A percentile compares a stretch with the other conserved stretches of the same genome.
These are phyloP conservation scores for Cotesia glomerata DNA, from an alignment of 1,140 invertebrate genomes.

Conservation along the genomic window DNA sequence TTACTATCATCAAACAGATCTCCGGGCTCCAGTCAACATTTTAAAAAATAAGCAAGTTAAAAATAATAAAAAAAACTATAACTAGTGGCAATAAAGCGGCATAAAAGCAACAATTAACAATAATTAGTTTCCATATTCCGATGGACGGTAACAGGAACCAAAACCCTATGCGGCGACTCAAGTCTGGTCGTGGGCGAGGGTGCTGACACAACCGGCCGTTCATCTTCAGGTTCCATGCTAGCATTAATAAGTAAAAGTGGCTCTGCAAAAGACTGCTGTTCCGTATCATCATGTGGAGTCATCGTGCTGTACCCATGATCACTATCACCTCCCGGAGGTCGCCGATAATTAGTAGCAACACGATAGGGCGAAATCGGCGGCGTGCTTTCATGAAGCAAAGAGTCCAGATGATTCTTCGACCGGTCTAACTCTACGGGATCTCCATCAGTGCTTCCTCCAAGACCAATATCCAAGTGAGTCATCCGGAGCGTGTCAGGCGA, in stretches of 20 bases:
- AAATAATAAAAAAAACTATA: neutral
- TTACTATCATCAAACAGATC: no score
- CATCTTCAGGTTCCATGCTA: slow-evolving; percentile 56
- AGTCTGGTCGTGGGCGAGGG: slow-evolving; percentile 61
- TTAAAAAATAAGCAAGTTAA: slow-evolving; percentile 2
- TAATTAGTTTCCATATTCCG: slow-evolving; percentile 75
- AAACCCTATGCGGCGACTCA: slow-evolving; percentile 70
- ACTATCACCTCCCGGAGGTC: slow-evolving; percentile 82
- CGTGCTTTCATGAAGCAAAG: slow-evolving; percentile 65
- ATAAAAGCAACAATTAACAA: slow-evolving; percentile 41
- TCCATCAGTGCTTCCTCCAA: slow-evolving; percentile 2
- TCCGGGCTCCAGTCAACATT: neutral
- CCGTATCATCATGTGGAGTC: slow-evolving; percentile 89
- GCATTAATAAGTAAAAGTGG: slow-evolving; percentile 61
- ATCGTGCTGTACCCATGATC: slow-evolving; percentile 96
- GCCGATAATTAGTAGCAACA: slow-evolving; percentile 79
- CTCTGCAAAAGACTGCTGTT: slow-evolving; percentile 78
- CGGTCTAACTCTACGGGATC: slow-evolving; percentile 53
- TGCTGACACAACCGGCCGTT: slow-evolving; percentile 38
- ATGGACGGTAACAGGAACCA: slow-evolving; percentile 89
- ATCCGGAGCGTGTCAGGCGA: slow-evolving; percentile 58
- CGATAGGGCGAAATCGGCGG: slow-evolving; percentile 86
- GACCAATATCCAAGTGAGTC: slow-evolving; percentile 56
- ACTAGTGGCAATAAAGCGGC: neutral
- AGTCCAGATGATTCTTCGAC: slow-evolving; percentile 64